phyloP scores from a whole-genome alignment of 2,113 vertebrate genomes.

The Myotis davidii region DNA sequence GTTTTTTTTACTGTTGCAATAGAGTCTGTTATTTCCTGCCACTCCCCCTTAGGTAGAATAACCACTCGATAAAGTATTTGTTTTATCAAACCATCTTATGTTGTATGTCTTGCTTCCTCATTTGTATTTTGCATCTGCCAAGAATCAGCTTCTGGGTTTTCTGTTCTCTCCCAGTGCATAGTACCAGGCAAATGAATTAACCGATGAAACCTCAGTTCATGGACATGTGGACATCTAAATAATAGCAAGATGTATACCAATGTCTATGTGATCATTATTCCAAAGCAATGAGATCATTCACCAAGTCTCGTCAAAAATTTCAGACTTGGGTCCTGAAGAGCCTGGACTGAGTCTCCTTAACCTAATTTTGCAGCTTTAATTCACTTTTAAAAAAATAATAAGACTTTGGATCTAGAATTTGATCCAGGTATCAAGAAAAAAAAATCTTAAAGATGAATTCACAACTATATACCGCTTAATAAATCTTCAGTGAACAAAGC shows the following conservation, averaged over 20 bases:
- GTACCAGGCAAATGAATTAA: neutral
- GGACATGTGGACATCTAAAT: neutral
- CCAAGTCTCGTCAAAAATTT: neutral
- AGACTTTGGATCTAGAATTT: neutral
- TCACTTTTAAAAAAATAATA: conserved; percentile 27
- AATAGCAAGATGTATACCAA: neutral
- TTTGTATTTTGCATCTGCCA: neutral
- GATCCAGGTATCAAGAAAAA: neutral
- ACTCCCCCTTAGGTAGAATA: neutral
- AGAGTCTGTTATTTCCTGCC: neutral
- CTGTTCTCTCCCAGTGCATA: neutral
- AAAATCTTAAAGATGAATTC: neutral
- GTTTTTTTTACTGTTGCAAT: neutral
- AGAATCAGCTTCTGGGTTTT: neutral
- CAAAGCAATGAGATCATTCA: neutral
- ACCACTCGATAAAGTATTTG: neutral
- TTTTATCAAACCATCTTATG: neutral
- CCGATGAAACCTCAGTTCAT: neutral
- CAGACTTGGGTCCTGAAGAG: neutral
- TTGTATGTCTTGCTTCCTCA: neutral
- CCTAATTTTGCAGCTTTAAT: neutral
- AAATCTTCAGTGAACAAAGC: neutral
- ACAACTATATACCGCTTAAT: neutral
- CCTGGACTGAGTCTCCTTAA: neutral
- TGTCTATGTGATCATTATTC: neutral